Evolutionary conservation across 2,888 invertebrate species (phyloP).

Genomic region (Toxonevra muliebris): DNA sequence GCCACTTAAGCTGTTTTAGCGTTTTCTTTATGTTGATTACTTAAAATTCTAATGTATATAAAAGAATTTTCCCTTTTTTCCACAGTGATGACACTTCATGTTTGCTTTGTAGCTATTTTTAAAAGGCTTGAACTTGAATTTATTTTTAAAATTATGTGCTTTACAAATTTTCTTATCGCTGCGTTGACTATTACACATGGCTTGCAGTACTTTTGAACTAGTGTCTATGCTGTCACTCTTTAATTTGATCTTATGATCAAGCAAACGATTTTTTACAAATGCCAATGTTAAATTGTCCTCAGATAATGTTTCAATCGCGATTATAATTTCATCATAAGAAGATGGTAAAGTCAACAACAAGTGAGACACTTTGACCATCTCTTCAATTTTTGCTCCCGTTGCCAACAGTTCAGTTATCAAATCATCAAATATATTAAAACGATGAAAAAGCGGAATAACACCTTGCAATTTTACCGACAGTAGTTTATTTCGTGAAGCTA

Average conservation of each 20-base stretch:
- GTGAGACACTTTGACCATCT: conserved; percentile 36
- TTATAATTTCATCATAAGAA: conserved; percentile 34
- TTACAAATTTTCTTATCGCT: conserved; percentile 19
- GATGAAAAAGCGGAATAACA: conserved; percentile 30
- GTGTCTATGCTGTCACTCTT: conserved; percentile 26
- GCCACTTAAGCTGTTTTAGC: conserved; percentile 23
- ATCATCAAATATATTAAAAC: conserved; percentile 38
- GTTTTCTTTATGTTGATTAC: conserved; percentile 14
- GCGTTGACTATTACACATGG: conserved; percentile 18
- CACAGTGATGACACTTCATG: conserved; percentile 52
- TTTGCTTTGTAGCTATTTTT: no score
- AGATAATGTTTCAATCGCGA: conserved; percentile 32
- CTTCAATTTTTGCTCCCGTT: conserved; percentile 37
- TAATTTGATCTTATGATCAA: conserved; percentile 36
- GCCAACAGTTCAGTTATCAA: conserved; percentile 32
- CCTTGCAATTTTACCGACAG: conserved; percentile 33
- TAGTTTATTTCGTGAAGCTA: conserved; percentile 33
- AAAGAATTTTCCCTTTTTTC: conserved; percentile 48
- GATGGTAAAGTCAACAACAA: conserved; percentile 33
- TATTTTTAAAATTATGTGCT: no score
- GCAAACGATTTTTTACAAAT: conserved; percentile 33
- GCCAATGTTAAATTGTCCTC: conserved; percentile 29
- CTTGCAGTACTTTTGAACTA: conserved; percentile 32
- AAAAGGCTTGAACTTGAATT: neutral
- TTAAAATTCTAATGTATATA: conserved; percentile 7